phyloP scores from a whole-genome alignment of 2,888 invertebrate species.

The Cactoblastis cactorum region DNA sequence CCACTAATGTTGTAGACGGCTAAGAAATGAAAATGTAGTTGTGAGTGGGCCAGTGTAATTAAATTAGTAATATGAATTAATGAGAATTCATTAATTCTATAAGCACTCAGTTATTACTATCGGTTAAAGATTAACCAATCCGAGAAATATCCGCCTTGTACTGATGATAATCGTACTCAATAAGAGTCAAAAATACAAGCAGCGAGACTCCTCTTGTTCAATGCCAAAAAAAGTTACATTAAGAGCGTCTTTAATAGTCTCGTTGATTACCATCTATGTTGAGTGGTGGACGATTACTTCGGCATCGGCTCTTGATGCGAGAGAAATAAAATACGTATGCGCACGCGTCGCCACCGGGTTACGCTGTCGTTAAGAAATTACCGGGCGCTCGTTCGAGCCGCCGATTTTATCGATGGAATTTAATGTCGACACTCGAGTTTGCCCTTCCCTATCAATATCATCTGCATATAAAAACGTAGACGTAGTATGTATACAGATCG shows the following conservation, averaged over 20 bases:
- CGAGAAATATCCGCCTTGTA: conserved; percentile 24
- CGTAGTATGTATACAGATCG: conserved; percentile 1
- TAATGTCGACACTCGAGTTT: conserved; percentile 68
- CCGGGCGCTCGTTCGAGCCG: conserved; percentile 66
- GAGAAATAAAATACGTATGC: conserved; percentile 73
- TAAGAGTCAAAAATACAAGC: conserved; percentile 26
- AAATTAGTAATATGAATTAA: background rate
- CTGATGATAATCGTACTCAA: conserved; percentile 23
- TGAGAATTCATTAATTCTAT: conserved; percentile 14
- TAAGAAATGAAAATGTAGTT: too few species aligned
- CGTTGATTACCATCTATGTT: conserved; percentile 76
- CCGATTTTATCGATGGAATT: conserved; percentile 79
- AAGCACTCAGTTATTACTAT: background rate
- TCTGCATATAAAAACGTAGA: conserved; percentile 20
- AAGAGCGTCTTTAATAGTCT: conserved; percentile 71
- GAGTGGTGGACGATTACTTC: conserved; percentile 77
- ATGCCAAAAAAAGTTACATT: conserved; percentile 67
- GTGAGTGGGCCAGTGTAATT: too few species aligned
- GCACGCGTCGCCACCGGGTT: conserved; percentile 77
- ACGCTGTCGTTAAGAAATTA: conserved; percentile 79
- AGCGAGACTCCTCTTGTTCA: conserved; percentile 45
- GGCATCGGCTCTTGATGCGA: conserved; percentile 67
- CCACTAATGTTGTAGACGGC: too few species aligned
- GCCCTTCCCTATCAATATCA: conserved; percentile 43
- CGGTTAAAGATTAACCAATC: conserved; percentile 16